Evolutionary conservation across 2,797 vertebrate species (phyloP).

Genomic region (Aldrovandia affinis): DNA sequence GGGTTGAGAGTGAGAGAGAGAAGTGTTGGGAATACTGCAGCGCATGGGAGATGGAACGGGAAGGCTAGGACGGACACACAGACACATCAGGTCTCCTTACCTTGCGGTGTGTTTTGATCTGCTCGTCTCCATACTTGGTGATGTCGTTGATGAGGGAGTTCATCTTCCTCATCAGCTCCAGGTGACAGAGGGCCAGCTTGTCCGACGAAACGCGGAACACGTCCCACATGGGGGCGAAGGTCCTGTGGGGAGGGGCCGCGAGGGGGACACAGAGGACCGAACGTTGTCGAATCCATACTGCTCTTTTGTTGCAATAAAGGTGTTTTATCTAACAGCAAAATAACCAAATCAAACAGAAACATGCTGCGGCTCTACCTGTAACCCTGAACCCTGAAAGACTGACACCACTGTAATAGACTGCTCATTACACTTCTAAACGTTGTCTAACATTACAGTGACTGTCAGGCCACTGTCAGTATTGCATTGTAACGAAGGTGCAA

Average conservation of each 20-base stretch:
- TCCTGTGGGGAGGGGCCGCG: conserved; percentile 65
- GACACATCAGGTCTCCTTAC: conserved; percentile 57
- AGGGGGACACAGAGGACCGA: neutral
- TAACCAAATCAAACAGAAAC: neutral
- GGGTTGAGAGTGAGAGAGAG: neutral
- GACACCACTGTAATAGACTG: neutral
- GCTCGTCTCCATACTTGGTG: conserved; percentile 89
- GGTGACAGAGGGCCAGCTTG: conserved; percentile 92
- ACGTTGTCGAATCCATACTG: neutral
- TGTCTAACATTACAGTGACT: no score
- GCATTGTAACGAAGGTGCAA: no score
- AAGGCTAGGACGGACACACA: neutral
- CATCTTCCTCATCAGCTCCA: conserved; percentile 90
- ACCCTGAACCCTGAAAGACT: neutral
- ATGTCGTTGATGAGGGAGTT: conserved; percentile 92
- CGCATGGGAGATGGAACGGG: no score
- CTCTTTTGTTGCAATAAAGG: neutral
- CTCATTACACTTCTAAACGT: neutral
- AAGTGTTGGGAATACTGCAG: neutral
- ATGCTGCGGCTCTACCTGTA: neutral
- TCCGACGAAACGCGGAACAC: conserved; percentile 94
- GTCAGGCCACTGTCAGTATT: neutral
- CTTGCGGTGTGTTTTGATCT: conserved; percentile 89
- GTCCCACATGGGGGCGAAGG: conserved; percentile 94
- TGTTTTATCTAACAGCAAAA: neutral